Evolutionary conservation across 1,140 invertebrate species (phyloP).

Genomic region (Lasioglossum albipes): DNA sequence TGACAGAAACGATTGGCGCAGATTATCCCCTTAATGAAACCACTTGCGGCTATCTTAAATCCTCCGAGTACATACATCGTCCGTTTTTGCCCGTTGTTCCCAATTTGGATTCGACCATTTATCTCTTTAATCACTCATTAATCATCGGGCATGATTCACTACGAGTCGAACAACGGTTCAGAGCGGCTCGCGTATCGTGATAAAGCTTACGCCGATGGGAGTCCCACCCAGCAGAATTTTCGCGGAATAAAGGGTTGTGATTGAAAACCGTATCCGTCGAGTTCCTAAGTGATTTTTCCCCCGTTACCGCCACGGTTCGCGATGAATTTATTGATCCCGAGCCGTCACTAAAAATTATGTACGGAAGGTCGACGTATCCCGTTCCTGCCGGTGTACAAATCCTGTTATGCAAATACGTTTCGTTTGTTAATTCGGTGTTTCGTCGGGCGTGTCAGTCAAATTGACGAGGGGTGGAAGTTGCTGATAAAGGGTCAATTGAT

Average conservation of each 20-base stretch:
- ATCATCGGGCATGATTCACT: background rate
- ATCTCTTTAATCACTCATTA: too few relatives aligned
- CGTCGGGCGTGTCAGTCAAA: conserved; percentile 7
- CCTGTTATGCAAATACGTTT: conserved; percentile 11
- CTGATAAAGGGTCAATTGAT: conserved; percentile 9
- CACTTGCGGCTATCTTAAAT: too few relatives aligned
- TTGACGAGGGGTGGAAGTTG: background rate
- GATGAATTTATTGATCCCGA: background rate
- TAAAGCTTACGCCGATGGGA: background rate
- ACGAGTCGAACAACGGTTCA: background rate
- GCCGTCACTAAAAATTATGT: background rate
- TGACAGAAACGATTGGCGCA: too few relatives aligned
- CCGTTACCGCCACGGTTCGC: background rate
- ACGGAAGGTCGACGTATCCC: background rate
- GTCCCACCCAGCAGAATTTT: conserved; percentile 1
- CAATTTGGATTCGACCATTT: too few relatives aligned
- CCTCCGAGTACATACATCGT: too few relatives aligned
- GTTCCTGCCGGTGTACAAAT: background rate
- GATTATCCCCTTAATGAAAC: too few relatives aligned
- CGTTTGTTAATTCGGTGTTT: conserved; percentile 17
- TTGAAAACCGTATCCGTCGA: background rate
- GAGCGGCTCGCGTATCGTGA: background rate
- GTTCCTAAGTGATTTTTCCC: conserved; percentile 1
- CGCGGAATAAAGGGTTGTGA: background rate
- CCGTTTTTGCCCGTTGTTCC: too few relatives aligned